A percentile compares a stretch with the other conserved stretches of the same genome.
These are phyloP conservation scores for Lacerta agilis DNA, from an alignment of 2,797 vertebrate species.

Conservation along the genomic window DNA sequence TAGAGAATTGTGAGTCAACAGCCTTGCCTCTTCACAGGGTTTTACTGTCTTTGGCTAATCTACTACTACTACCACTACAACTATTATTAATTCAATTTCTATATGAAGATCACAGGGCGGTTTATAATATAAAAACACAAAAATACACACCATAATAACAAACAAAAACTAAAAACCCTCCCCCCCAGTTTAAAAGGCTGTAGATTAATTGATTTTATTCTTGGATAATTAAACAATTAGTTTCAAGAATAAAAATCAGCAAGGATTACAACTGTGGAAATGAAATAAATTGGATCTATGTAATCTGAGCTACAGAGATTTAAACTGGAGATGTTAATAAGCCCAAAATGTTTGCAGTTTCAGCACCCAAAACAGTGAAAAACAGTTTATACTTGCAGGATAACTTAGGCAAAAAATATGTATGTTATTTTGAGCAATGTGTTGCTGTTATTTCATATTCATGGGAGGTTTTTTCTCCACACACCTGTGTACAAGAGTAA, in stretches of 20 bases:
- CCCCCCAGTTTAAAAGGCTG: too few relatives aligned
- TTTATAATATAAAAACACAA: too few relatives aligned
- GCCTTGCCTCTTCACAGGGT: not conserved
- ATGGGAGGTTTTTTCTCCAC: not conserved
- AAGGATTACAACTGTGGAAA: not conserved
- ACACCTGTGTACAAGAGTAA: not conserved
- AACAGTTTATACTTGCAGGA: not conserved
- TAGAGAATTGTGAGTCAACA: not conserved
- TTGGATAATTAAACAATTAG: not conserved
- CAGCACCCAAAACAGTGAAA: rapidly evolving
- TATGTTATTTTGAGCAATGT: too few relatives aligned
- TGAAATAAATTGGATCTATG: not conserved
- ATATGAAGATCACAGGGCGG: too few relatives aligned
- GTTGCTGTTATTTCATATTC: not conserved
- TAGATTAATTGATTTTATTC: too few relatives aligned
- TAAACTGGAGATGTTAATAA: not conserved
- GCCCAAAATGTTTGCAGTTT: not conserved
- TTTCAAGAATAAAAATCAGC: not conserved
- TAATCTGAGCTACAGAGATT: not conserved
- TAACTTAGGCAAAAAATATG: not conserved
- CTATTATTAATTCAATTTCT: too few relatives aligned
- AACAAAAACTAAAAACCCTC: too few relatives aligned
- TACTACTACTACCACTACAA: too few relatives aligned
- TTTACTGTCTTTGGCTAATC: not conserved
- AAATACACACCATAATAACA: too few relatives aligned